Evolutionary conservation across 1,140 invertebrate genomes (phyloP), one percentile per base, ranked within the genome.

Genomic region (Drosophila triauraria): DNA sequence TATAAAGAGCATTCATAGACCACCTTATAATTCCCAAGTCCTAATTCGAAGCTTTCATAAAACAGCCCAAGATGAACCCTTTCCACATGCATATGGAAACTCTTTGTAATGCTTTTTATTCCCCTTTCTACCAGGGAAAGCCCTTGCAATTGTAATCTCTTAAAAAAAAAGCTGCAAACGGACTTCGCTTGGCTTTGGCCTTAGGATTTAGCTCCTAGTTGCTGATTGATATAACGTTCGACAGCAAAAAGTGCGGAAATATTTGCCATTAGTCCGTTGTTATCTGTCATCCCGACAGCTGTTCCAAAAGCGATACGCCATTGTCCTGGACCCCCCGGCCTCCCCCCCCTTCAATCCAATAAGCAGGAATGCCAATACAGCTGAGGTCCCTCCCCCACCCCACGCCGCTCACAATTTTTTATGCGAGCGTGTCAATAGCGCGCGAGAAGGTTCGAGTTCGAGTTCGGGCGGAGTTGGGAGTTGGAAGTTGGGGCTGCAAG

Each of bases 331-430:
- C 53, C 35, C 62, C 62, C 38, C 1, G 20, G 20, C 20, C 53
- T 56, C 1, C 43, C 27, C 27, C 27, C 27, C 27, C 53, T 56
- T 3, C 63, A 68, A 69, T 53, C 75, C 74, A 67, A 77, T 76
- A 77, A 77, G 72, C 47, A 77, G 63, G 63, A 68, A 68, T 30
- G 74, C 63, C 62, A 77, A 77, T 77, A 68, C 75, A 77, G 74
- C 74, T 68, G 71, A 32, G 71, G 9, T 17, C 20, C 43, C 6
- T 7, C 9, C 32, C n/a, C 38, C 32, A 23, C 7, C 27, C 12
- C 40, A 27, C 25, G 30, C 27, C 15, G 3, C 9, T 35, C 32
- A 35, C 13, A 12, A 2, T 47, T 65, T 51, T 69, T 56, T 68
- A 40, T 70, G 44, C 20, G 25, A 70, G 43, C 40, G 63, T 69